Conservation (phyloP, 2,113 vertebrate genomes). For the Microcebus tavaratra region DNA sequence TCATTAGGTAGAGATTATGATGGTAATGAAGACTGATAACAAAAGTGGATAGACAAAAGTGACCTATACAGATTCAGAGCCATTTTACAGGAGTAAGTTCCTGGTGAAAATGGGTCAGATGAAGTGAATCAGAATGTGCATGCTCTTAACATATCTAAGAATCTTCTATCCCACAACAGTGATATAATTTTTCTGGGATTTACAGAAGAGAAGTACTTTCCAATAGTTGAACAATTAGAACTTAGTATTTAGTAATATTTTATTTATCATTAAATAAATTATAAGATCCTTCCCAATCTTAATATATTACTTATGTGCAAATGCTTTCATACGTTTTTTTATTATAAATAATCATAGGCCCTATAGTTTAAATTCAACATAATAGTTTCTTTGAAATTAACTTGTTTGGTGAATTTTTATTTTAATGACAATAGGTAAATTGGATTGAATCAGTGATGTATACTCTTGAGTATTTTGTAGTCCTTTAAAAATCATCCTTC, state of each 20-base stretch:
- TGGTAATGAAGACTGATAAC: slow-evolving; percentile 43
- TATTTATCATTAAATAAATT: slow-evolving; percentile 7
- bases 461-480: neutral
- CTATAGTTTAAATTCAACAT: slow-evolving; percentile 2
- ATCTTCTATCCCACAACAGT: neutral
- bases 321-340: neutral
- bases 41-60: slow-evolving; percentile 37
- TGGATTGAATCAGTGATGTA: slow-evolving; percentile 1
- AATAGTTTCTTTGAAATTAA: slow-evolving; percentile 49
- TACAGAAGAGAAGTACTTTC: slow-evolving; percentile 31
- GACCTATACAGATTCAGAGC: slow-evolving; percentile 23
- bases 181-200: slow-evolving; percentile 30
- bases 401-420: neutral
- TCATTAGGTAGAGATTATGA: slow-evolving; percentile 47
- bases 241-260: slow-evolving; percentile 13
- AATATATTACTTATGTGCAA: neutral
- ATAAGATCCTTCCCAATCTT: neutral
- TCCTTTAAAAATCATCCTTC: slow-evolving; percentile 35
- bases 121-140: slow-evolving; percentile 24
- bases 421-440: slow-evolving; percentile 51
- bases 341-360: slow-evolving; percentile 13
- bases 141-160: neutral
- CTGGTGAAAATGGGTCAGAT: slow-evolving; percentile 12
- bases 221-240: slow-evolving; percentile 41
- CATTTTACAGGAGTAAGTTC: slow-evolving; percentile 26